Evolutionary conservation across 2,113 vertebrate species (phyloP), one percentile per base, ranked within the genome.

Genomic region (Apodemus sylvaticus): DNA sequence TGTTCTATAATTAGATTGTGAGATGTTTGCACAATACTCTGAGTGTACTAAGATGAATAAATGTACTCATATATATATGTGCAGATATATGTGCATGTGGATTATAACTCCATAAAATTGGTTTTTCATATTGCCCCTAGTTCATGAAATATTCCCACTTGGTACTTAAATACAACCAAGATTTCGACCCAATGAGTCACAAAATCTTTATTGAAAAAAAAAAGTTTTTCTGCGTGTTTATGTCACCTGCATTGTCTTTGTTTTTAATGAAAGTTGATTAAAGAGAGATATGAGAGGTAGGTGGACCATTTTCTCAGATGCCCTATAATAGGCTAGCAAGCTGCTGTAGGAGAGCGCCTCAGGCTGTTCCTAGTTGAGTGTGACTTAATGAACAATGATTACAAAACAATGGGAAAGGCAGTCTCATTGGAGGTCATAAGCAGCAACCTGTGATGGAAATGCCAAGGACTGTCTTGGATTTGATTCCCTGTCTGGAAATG

Each of bases 121-220:
- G 16, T 24, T 96, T 92, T 94, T 71, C 29, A 26, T 93, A 94
- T 62, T 94, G 66, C 22, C 55, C 83, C 48, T 74, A 17, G 13
- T 86, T 96, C 58, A 70, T 34, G 51, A 86, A 95, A 94, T 24
- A 16, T 76, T 89, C 62, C 45, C 34, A 91, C 87, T 53, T 86
- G 19, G 53, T 64, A 36, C 85, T 94, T 89, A 92, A 94, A 88
- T 90, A 77, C 90, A 96, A 94, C 5, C n/a, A 91, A 77, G 12
- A 90, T 58, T 96, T 95, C 60, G 92, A 71, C 31, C 26, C 77
- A 95, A 26, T 85, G 90, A 94, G 53, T 93, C 89, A 97, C 19
- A 89, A 81, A 89, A 78, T 58, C 36, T 64, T 92, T 64, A 79
- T 76, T 95, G 1, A 7, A 64, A 78, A 94, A 66, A 86, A 66